Percentiles rank a stretch among this genome's conserved stretches.
phyloP scores from a whole-genome alignment of 2,113 vertebrate genomes.

The Epinephelus fuscoguttatus region DNA sequence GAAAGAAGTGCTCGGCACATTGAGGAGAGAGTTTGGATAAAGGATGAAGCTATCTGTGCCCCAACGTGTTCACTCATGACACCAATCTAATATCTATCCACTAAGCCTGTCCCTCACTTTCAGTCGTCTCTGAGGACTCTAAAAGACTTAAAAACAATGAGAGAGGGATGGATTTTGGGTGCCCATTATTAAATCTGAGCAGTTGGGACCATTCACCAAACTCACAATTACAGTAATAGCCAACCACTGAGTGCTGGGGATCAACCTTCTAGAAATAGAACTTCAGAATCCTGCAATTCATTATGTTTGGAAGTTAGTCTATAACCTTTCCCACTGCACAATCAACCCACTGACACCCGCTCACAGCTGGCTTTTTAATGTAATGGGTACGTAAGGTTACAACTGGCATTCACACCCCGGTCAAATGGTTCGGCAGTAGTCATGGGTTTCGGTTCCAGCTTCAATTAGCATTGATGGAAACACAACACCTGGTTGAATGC shows the following conservation, averaged over 20 bases:
- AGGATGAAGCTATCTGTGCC: constrained; percentile 54
- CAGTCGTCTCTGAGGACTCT: constrained; percentile 23
- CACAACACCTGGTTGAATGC: no score
- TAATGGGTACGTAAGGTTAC: no score
- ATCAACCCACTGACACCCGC: no score
- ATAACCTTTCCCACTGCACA: no score
- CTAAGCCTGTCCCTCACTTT: constrained; percentile 39
- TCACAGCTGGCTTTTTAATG: no score
- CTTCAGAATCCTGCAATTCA: neutral
- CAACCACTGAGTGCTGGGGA: no score
- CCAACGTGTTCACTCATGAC: constrained; percentile 43
- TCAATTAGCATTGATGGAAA: no score
- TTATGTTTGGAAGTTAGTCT: neutral
- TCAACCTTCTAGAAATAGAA: neutral
- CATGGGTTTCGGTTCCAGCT: no score
- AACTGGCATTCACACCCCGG: no score
- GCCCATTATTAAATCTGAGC: neutral
- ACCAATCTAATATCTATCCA: constrained; percentile 62
- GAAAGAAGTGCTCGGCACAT: constrained; percentile 20
- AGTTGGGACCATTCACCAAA: neutral
- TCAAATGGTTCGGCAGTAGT: no score
- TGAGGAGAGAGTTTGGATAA: constrained; percentile 48
- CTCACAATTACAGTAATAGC: neutral
- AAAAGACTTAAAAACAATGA: neutral
- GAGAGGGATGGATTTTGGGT: neutral